Evolutionary conservation across 2,113 vertebrate genomes (phyloP), one percentile per base, ranked within the genome.

Genomic region (Psammodynastes pulverulentus): DNA sequence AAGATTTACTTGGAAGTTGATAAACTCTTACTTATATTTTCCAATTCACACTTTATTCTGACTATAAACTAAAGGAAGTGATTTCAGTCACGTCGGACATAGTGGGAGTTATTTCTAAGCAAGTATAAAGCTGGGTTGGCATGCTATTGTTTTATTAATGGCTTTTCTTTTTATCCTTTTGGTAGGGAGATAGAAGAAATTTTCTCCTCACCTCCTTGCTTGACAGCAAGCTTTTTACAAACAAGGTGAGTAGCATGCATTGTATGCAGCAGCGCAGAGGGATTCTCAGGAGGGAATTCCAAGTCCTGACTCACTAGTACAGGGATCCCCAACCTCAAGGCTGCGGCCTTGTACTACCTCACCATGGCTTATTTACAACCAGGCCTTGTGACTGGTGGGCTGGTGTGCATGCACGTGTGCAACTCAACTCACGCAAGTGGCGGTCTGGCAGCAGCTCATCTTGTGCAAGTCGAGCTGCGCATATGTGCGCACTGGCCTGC

Each of bases 151-250:
- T 89, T 48, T 9, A 79, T 79, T 79, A 79, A 79, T 39, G 6
- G 67, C 5, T 39, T 34, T 90, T 17, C 1, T 89, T 5, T 93
- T 89, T 46, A 79, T 94, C 92, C 49, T 43, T 95, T 94, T 94
- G 95, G 5, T 91, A 97, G 97, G 72, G 94, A 97, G 96, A 96
- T 97, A 87, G 26, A 6, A 54, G 26, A 29, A 23, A 94, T 97
- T 90, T 97, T 97, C 96, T 97, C 97, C 88, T 96, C 96, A 62
- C 85, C 96, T 92, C 94, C 96, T 91, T 97, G 97, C 92, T 95
- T 97, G 84, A 96, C 93, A 91, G 97, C 94, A 89, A 96, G 97
- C 92, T 97, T 97, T 94, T 93, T 96, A 92, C 97, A 96, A 84
- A 91, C 94, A 91, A 94, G 96, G 96, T 97, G 96, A 96, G 95